Percentiles rank a stretch among this genome's conserved stretches.
Conservation (phyloP, 1,140 invertebrate genomes). For the Cherax destructor region DNA sequence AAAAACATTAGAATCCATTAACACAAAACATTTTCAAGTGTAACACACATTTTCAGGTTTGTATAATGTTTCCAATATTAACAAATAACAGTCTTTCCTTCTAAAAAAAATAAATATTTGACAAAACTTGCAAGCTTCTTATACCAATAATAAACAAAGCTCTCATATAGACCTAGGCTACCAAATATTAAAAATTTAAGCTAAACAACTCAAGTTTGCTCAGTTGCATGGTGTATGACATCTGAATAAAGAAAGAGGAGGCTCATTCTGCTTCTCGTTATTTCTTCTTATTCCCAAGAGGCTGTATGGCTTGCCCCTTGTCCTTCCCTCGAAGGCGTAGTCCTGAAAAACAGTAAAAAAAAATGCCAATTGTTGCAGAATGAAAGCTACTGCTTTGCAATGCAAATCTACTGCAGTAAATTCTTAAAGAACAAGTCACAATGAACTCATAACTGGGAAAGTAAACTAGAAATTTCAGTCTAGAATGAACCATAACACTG, state of each 20-base stretch:
- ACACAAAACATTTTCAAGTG: not conserved
- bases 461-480: too few species aligned
- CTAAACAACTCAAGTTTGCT: conserved; percentile 23
- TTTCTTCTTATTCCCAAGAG: conserved; percentile 55
- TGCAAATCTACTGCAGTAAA: too few species aligned
- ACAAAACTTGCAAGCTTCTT: too few species aligned
- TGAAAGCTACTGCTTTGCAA: too few species aligned
- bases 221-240: conserved; percentile 28
- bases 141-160: not conserved
- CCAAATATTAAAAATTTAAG: not conserved
- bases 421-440: too few species aligned
- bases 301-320: conserved; percentile 47
- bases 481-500: too few species aligned
- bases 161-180: not conserved
- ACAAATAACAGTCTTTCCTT: not conserved
- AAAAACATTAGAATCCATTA: not conserved
- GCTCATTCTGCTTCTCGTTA: not conserved
- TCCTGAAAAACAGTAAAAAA: conserved; percentile 22
- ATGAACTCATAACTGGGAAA: too few species aligned
- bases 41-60: not conserved
- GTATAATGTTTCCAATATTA: not conserved
- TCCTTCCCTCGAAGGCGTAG: conserved; percentile 66
- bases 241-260: conserved; percentile 20
- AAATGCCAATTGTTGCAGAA: too few species aligned
- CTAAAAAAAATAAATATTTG: not conserved